phyloP scores from a whole-genome alignment of 1,140 invertebrate genomes.

The Saccostrea echinata region DNA sequence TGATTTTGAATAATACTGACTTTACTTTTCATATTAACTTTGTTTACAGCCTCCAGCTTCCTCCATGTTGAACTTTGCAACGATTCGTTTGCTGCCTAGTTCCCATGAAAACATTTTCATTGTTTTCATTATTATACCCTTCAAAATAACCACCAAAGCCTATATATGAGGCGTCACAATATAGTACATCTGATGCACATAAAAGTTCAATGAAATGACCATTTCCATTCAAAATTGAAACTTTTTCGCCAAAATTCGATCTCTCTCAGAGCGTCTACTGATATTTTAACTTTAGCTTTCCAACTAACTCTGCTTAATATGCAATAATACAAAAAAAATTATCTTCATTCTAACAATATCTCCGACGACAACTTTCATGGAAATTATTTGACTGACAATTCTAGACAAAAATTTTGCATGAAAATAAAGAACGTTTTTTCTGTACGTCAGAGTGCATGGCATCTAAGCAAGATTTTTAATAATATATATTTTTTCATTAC shows the following conservation, averaged over 20 bases:
- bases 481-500: constrained; percentile 5
- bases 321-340: neutral
- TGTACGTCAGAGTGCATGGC: neutral
- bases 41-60: constrained; percentile 38
- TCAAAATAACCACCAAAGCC: constrained; percentile 42
- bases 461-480: neutral
- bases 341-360: constrained; percentile 32
- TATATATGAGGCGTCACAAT: constrained; percentile 43
- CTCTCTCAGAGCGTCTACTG: neutral
- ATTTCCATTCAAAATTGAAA: neutral
- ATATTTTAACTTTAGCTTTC: constrained; percentile 26
- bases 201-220: too few relatives aligned
- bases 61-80: constrained; percentile 39
- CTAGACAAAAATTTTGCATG: neutral
- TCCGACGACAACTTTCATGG: constrained; percentile 32
- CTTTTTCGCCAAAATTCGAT: neutral
- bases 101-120: neutral
- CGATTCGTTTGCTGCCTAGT: neutral
- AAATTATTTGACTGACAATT: constrained; percentile 38
- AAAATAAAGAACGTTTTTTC: constrained; percentile 8
- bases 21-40: constrained; percentile 26
- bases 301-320: constrained; percentile 29
- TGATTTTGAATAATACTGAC: neutral
- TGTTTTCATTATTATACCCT: neutral
- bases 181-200: neutral